Evolutionary conservation across 2,888 invertebrate genomes (phyloP), one percentile per base, ranked within the genome.

Genomic region (Gisinianus flammeolus): DNA sequence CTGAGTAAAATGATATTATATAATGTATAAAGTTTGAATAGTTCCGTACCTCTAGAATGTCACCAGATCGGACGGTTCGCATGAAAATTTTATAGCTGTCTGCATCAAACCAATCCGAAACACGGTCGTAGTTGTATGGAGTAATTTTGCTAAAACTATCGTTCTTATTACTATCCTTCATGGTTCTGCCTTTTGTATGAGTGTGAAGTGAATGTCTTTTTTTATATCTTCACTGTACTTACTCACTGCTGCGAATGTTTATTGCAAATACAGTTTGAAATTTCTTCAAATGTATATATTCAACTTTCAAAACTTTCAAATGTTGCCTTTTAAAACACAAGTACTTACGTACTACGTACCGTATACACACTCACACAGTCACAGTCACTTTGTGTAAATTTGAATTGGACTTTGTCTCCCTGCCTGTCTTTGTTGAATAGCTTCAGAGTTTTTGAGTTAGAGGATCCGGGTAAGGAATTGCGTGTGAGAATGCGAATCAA

Each of bases 61-160:
- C 92, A 77, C 93, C 93, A 62, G 91, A 90, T 87, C 92, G 91
- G 85, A 92, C 89, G 78, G 92, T 92, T 76, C 92, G 91, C 87
- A 91, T 92, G 83, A 93, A 89, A 85, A 92, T 91, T 85, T 91
- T 90, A 86, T 91, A 90, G 88, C 92, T 92, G 85, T 91, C 91
- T 83, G 91, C 90, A 83, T 90, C 90, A 86, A 92, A 92, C 93
- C 93, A 93, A 89, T 92, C 92, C 81, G 92, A 91, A 86, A 92
- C 92, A 81, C 83, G 82, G 77, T 81, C 83, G 44, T 81, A 82
- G 54, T 79, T 82, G 76, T 82, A 84, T 56, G 81, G 82, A 68
- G 83, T 80, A 54, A 74, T 64, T 66, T 74, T 66, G 35, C 31
- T 66, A 26, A 72, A 72, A 54, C 64, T 64, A 33, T 77, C 67